Evolutionary conservation across 2,113 vertebrate species (phyloP).

Genomic region (Tupaia chinensis): DNA sequence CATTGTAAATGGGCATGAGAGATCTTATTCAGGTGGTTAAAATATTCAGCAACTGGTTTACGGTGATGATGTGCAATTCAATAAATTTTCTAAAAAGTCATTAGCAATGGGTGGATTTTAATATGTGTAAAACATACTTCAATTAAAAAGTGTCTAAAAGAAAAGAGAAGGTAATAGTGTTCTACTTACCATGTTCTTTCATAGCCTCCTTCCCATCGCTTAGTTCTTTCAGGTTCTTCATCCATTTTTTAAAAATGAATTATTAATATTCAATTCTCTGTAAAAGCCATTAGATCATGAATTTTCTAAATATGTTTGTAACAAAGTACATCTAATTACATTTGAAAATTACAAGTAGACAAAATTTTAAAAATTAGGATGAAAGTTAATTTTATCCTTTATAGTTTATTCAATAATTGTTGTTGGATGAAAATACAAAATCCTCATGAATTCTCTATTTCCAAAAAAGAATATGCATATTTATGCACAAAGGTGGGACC

Average conservation of each 20-base stretch:
- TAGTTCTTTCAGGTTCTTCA: slow-evolving; percentile 96
- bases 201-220: slow-evolving; percentile 99
- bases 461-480: not conserved
- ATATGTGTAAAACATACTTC: slow-evolving; percentile 35
- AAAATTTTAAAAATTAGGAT: slow-evolving; percentile 7
- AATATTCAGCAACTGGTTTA: slow-evolving; percentile 41
- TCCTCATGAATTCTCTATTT: not conserved
- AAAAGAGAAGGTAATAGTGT: not conserved
- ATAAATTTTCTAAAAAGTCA: slow-evolving; percentile 9
- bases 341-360: slow-evolving; percentile 41
- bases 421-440: slow-evolving; percentile 27
- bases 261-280: slow-evolving; percentile 49
- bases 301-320: not conserved
- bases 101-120: slow-evolving; percentile 28
- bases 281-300: slow-evolving; percentile 44
- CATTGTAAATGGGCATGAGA: not conserved
- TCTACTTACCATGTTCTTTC: slow-evolving; percentile 94
- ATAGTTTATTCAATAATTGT: slow-evolving; percentile 8
- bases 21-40: not conserved
- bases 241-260: slow-evolving; percentile 89
- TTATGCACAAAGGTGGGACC: not conserved
- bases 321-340: slow-evolving; percentile 33
- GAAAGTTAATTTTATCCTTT: not conserved
- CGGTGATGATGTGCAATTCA: not conserved
- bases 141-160: not conserved